Percentiles rank a stretch among this genome's conserved stretches.
These are phyloP conservation scores for Dicrostonyx torquatus DNA, from an alignment of 2,797 vertebrate genomes.

Conservation along the genomic window DNA sequence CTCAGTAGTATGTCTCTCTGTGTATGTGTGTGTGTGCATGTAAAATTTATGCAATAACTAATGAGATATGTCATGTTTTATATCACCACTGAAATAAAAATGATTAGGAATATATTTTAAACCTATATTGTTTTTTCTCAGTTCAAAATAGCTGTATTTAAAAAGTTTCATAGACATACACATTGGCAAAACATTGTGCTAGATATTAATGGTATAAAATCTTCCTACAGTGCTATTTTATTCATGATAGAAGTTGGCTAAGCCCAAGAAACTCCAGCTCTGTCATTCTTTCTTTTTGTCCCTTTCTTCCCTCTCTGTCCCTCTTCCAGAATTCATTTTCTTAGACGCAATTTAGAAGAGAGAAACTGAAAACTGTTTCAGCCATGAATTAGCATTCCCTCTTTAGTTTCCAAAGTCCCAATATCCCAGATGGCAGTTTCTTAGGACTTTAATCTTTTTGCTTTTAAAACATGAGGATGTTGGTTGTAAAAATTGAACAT, in stretches of 20 bases:
- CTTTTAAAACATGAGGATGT: conserved; percentile 25
- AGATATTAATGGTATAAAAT: not conserved
- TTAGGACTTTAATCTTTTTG: not conserved
- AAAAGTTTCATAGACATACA: not conserved
- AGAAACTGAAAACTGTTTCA: not conserved
- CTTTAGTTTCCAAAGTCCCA: conserved; percentile 54
- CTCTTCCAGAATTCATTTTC: not conserved
- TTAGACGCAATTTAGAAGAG: not conserved
- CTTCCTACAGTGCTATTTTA: not conserved
- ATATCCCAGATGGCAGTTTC: conserved; percentile 57
- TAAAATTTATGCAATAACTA: not conserved
- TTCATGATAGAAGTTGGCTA: not conserved
- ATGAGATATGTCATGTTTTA: not conserved
- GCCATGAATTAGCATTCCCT: conserved; percentile 15
- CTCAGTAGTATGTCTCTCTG: too few species aligned
- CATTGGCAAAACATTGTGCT: not conserved
- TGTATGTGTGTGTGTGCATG: too few species aligned
- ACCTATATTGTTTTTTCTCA: not conserved
- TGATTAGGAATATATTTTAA: not conserved
- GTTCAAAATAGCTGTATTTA: not conserved
- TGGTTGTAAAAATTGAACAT: conserved; percentile 35
- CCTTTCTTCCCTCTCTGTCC: not conserved
- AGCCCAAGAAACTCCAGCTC: not conserved
- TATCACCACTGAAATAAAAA: conserved; percentile 4
- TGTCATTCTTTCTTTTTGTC: not conserved